phyloP scores from a whole-genome alignment of 2,113 vertebrate genomes.

The Anarrhichthys ocellatus region DNA sequence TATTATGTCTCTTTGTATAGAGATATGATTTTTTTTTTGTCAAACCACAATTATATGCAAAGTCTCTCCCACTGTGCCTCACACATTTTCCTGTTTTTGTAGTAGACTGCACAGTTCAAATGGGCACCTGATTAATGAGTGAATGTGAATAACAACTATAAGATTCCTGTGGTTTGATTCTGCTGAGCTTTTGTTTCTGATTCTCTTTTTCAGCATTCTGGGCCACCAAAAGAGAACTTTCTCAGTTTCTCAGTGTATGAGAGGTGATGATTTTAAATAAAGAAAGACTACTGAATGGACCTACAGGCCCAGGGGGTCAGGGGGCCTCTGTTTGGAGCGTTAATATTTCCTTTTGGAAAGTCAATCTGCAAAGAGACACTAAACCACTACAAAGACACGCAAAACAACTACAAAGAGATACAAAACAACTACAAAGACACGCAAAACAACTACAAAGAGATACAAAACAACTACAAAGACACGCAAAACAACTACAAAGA shows the following conservation, averaged over 20 bases:
- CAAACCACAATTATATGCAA: constrained; percentile 27
- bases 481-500: background rate
- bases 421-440: background rate
- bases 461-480: background rate
- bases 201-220: background rate
- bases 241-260: background rate
- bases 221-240: background rate
- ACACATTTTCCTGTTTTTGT: background rate
- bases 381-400: background rate
- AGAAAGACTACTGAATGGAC: background rate
- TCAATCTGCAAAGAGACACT: background rate
- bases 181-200: background rate
- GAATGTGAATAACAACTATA: constrained; percentile 6
- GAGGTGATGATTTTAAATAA: background rate
- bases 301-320: background rate
- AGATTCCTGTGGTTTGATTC: constrained; percentile 12
- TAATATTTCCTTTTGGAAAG: background rate
- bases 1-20: background rate
- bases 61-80: constrained; percentile 9
- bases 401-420: background rate
- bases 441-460: background rate
- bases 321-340: background rate
- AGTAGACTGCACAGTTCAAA: background rate
- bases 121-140: constrained; percentile 1
- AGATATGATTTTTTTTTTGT: background rate